A percentile compares a stretch with the other conserved stretches of the same genome.
phyloP scores from a whole-genome alignment of 2,888 invertebrate genomes.

The Junonia oenone region DNA sequence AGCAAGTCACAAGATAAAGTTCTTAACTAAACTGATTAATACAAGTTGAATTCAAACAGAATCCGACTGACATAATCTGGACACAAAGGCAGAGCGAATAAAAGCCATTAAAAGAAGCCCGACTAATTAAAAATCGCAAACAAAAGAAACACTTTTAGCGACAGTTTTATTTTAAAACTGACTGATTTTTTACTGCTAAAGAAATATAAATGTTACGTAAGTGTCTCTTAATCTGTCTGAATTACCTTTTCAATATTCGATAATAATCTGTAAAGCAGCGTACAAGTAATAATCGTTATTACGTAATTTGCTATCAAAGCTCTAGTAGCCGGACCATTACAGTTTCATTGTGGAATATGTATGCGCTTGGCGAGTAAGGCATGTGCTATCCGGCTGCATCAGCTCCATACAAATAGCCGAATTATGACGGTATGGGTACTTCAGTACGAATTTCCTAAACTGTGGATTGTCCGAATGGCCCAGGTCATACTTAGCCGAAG shows the following conservation, averaged over 20 bases:
- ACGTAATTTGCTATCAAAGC: constrained; percentile 13
- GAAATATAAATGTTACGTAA: not conserved
- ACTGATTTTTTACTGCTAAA: not conserved
- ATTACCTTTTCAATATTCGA: not conserved
- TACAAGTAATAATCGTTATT: constrained; percentile 2
- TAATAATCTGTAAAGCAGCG: not conserved
- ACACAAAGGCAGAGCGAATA: constrained; percentile 37
- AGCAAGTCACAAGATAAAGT: constrained; percentile 25
- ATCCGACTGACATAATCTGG: constrained; percentile 36
- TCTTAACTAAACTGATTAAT: constrained; percentile 38
- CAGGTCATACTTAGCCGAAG: constrained; percentile 49
- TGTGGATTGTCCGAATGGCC: constrained; percentile 32
- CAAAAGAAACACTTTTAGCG: constrained; percentile 23
- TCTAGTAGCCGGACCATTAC: constrained; percentile 6
- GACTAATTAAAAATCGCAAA: constrained; percentile 26
- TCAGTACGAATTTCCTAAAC: constrained; percentile 25
- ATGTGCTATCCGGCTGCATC: constrained; percentile 22
- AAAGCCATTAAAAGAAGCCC: constrained; percentile 40
- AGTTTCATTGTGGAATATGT: constrained; percentile 19
- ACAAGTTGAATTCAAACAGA: constrained; percentile 38
- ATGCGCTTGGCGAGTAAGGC: constrained; percentile 25
- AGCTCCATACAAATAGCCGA: constrained; percentile 28
- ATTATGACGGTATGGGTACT: constrained; percentile 23
- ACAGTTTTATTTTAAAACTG: constrained; percentile 13
- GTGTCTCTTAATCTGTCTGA: not conserved